Evolutionary conservation across 2,113 vertebrate species (phyloP).

Genomic region (Chrysochloris asiatica): DNA sequence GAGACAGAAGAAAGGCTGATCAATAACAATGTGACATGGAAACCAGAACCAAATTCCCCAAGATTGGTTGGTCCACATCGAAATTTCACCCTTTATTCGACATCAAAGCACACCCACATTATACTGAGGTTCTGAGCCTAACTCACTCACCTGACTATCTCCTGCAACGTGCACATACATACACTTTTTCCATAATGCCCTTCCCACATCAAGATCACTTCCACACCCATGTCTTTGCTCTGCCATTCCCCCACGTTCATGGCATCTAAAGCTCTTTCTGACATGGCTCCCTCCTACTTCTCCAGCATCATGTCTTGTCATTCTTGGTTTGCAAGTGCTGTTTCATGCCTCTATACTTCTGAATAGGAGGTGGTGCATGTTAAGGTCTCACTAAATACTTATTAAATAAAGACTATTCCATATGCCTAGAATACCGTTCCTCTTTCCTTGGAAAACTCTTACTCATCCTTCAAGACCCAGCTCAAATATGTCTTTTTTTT

Average conservation of each 20-base stretch:
- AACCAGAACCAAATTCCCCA: slow-evolving; percentile 45
- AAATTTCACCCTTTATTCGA: not conserved
- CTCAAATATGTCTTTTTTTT: not conserved
- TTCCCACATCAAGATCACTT: not conserved
- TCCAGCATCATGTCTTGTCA: not conserved
- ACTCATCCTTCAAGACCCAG: slow-evolving; percentile 45
- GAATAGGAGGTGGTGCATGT: not conserved
- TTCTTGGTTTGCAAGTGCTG: not conserved
- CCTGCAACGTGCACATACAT: not conserved
- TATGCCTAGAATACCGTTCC: not conserved
- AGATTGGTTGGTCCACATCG: not conserved
- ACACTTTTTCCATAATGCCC: not conserved
- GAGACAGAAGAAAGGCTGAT: slow-evolving; percentile 48
- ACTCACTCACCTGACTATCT: not conserved
- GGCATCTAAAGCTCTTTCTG: not conserved
- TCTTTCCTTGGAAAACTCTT: slow-evolving; percentile 14
- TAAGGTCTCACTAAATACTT: slow-evolving; percentile 44
- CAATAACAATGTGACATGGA: slow-evolving; percentile 5
- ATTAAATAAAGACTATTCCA: slow-evolving; percentile 3
- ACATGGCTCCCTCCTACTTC: not conserved
- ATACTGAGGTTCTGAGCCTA: not conserved
- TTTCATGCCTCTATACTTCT: not conserved
- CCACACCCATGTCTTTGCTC: not conserved
- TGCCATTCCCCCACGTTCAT: not conserved
- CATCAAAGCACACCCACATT: not conserved